Evolutionary conservation across 2,888 invertebrate genomes (phyloP).

Genomic region (Hypsopygia costalis): DNA sequence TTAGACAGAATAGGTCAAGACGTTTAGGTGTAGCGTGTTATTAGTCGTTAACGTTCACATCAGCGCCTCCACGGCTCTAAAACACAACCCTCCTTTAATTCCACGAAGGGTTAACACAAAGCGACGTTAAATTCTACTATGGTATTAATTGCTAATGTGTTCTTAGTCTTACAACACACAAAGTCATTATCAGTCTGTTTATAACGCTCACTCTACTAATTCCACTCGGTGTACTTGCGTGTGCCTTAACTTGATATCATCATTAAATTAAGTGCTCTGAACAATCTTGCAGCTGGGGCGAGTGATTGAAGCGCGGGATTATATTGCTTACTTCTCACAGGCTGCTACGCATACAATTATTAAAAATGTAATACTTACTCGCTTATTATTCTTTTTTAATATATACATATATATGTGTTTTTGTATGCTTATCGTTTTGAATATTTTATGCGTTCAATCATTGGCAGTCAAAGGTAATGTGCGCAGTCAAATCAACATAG

Average conservation of each 20-base stretch:
- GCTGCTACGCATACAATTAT: slow-evolving; percentile 14
- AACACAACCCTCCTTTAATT: neutral
- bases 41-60: neutral
- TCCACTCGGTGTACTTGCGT: slow-evolving; percentile 11
- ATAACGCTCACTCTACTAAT: neutral
- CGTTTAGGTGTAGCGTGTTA: slow-evolving; percentile 1
- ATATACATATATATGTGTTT: too few species aligned
- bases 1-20: neutral
- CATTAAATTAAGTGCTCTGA: slow-evolving; percentile 26
- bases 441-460: too few species aligned
- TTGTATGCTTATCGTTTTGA: too few species aligned
- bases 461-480: too few species aligned
- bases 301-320: slow-evolving; percentile 21
- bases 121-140: neutral
- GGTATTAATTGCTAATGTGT: slow-evolving; percentile 3
- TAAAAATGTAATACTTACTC: slow-evolving; percentile 16
- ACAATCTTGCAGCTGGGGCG: slow-evolving; percentile 25
- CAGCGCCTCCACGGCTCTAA: neutral
- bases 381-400: too few species aligned
- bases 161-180: slow-evolving; percentile 6
- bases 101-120: neutral
- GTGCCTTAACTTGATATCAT: slow-evolving; percentile 16
- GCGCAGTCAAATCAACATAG: too few species aligned
- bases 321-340: slow-evolving; percentile 16
- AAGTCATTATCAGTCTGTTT: slow-evolving; percentile 10